phyloP scores from a whole-genome alignment of 2,888 invertebrate genomes.

The Aphodius granarius region DNA sequence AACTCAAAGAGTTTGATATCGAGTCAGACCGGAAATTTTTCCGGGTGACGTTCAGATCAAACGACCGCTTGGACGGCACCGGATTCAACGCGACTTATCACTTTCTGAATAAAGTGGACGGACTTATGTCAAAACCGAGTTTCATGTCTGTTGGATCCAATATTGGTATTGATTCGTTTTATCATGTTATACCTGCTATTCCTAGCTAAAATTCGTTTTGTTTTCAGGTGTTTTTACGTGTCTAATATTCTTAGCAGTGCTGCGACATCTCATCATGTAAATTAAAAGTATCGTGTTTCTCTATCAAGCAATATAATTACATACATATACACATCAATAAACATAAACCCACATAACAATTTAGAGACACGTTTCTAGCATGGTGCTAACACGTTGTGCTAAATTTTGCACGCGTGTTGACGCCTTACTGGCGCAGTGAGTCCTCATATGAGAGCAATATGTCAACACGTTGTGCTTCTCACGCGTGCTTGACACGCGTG shows the following conservation, averaged over 20 bases:
- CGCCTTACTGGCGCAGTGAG: too few species aligned
- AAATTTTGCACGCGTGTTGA: too few species aligned
- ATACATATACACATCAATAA: too few species aligned
- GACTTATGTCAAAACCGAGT: constrained; percentile 51
- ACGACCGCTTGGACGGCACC: constrained; percentile 89
- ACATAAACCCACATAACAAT: too few species aligned
- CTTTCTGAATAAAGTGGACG: constrained; percentile 74
- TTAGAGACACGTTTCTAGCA: too few species aligned
- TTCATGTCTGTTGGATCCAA: background rate
- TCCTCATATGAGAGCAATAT: too few species aligned
- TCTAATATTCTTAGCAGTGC: background rate
- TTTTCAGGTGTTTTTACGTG: background rate
- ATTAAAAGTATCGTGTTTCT: background rate
- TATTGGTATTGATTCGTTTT: background rate
- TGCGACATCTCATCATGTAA: background rate
- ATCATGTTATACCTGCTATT: too few species aligned
- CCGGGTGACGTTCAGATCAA: constrained; percentile 91
- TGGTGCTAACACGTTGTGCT: too few species aligned
- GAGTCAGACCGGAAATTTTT: constrained; percentile 92
- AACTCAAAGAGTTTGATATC: constrained; percentile 76
- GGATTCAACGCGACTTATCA: constrained; percentile 93
- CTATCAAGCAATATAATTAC: background rate
- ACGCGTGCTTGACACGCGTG: too few species aligned
- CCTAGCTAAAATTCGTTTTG: too few species aligned
- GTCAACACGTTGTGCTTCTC: too few species aligned